phyloP scores from a whole-genome alignment of 2,797 vertebrate genomes.

The Delichon dasypus region DNA sequence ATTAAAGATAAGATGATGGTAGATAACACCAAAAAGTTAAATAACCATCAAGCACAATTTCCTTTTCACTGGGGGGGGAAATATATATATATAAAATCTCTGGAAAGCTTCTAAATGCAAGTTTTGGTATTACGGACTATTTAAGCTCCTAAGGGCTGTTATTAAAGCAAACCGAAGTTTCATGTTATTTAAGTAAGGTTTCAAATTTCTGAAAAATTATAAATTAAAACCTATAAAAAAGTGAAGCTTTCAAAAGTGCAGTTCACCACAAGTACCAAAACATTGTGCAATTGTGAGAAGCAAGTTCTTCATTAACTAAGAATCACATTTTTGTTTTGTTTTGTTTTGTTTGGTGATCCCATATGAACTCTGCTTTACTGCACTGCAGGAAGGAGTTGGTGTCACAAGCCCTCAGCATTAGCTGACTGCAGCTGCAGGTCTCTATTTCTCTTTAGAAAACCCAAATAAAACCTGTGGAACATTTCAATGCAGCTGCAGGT shows the following conservation, averaged over 20 bases:
- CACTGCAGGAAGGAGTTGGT: background rate
- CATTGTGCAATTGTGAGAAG: background rate
- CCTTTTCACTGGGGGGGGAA: background rate
- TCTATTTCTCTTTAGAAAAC: background rate
- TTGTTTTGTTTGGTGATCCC: background rate
- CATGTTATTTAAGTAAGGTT: background rate
- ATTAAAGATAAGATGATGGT: background rate
- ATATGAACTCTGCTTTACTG: background rate
- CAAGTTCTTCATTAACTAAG: background rate
- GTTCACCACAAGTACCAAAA: background rate
- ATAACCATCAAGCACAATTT: background rate
- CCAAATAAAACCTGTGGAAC: background rate
- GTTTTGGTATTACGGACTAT: background rate
- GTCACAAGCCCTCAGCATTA: background rate
- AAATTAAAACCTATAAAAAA: background rate
- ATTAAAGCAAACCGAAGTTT: background rate
- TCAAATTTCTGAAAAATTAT: background rate
- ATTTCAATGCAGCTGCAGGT: background rate
- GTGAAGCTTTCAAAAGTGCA: background rate
- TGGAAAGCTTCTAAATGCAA: background rate
- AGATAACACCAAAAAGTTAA: background rate
- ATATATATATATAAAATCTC: too few relatives aligned
- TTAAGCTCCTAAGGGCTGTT: background rate
- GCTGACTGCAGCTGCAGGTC: background rate
- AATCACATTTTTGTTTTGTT: background rate